phyloP scores from a whole-genome alignment of 92 coral and sea anemone species.

The Porites lobata region DNA sequence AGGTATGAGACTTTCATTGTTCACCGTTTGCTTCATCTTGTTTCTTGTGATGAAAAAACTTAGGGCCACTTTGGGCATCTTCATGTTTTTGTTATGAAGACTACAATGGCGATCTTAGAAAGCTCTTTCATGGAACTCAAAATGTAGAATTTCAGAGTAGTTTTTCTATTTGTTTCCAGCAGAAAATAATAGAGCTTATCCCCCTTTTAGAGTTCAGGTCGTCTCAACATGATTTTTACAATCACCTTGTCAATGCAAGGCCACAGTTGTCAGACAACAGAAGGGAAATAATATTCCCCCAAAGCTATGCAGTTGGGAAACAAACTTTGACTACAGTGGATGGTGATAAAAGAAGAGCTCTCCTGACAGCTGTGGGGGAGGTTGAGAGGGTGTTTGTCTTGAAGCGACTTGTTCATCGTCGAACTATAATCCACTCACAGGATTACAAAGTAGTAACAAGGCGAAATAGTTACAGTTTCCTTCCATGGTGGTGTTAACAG shows the following conservation, averaged over 20 bases:
- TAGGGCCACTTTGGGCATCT: constrained; percentile 80
- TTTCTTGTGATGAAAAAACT: constrained; percentile 70
- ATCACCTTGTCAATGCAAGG: constrained; percentile 21
- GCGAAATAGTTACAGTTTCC: constrained; percentile 24
- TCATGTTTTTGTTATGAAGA: constrained; percentile 89
- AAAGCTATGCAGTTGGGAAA: constrained; percentile 24
- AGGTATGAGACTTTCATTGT: constrained; percentile 74
- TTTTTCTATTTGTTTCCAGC: constrained; percentile 77
- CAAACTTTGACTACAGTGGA: neutral
- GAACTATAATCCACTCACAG: constrained; percentile 23
- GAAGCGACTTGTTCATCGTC: constrained; percentile 1
- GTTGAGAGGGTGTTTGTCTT: constrained; percentile 8
- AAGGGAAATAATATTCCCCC: neutral
- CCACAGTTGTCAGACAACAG: constrained; percentile 6
- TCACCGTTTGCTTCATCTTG: constrained; percentile 71
- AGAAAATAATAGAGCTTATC: constrained; percentile 74
- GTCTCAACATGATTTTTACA: neutral
- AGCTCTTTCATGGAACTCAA: constrained; percentile 80
- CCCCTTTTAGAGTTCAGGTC: constrained; percentile 46
- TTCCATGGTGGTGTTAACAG: neutral
- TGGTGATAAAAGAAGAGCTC: constrained; percentile 10
- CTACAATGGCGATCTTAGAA: constrained; percentile 74
- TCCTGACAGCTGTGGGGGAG: constrained; percentile 9
- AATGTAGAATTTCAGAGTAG: constrained; percentile 77
- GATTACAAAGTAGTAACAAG: constrained; percentile 42